Evolutionary conservation across 2,113 vertebrate genomes (phyloP).

Genomic region (Lethenteron camtschaticum): DNA sequence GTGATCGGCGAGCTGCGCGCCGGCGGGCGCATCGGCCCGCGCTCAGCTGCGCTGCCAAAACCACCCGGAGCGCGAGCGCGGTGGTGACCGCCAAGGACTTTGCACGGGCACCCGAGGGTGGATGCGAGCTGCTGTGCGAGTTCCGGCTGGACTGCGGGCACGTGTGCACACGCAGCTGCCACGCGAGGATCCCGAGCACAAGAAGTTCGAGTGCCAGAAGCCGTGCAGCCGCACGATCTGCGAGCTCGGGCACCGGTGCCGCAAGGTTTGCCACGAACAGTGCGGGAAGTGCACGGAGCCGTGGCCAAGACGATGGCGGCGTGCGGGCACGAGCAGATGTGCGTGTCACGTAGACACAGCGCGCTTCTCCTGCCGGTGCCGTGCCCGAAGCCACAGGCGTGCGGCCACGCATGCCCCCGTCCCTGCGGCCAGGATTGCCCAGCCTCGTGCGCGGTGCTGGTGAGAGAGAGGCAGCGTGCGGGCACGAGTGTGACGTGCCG

Average conservation of each 20-base stretch:
- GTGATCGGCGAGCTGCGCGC: slow-evolving; percentile 45
- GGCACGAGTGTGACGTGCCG: not conserved
- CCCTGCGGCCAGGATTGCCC: slow-evolving; percentile 37
- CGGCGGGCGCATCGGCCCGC: slow-evolving; percentile 28
- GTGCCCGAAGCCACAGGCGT: slow-evolving; percentile 32
- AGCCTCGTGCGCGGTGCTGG: slow-evolving; percentile 16
- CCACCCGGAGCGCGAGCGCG: slow-evolving; percentile 37
- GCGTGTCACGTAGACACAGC: slow-evolving; percentile 29
- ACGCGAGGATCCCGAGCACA: slow-evolving; percentile 51
- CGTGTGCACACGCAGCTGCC: slow-evolving; percentile 52
- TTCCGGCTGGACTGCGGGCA: slow-evolving; percentile 60
- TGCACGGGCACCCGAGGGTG: slow-evolving; percentile 49
- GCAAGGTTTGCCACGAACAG: slow-evolving; percentile 21
- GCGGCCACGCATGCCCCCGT: slow-evolving; percentile 36
- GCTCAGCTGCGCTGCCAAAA: slow-evolving; percentile 59
- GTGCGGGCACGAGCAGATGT: slow-evolving; percentile 52
- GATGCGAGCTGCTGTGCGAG: slow-evolving; percentile 51
- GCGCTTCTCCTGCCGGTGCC: slow-evolving; percentile 31
- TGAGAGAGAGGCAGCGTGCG: not conserved
- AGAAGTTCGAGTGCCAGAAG: slow-evolving; percentile 40
- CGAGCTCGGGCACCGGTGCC: slow-evolving; percentile 37
- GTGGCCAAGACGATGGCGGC: slow-evolving; percentile 36
- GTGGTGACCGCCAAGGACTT: slow-evolving; percentile 41
- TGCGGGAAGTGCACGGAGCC: slow-evolving; percentile 35
- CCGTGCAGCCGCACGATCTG: slow-evolving; percentile 46